phyloP scores from a whole-genome alignment of 1,140 invertebrate species.

The Musca domestica region DNA sequence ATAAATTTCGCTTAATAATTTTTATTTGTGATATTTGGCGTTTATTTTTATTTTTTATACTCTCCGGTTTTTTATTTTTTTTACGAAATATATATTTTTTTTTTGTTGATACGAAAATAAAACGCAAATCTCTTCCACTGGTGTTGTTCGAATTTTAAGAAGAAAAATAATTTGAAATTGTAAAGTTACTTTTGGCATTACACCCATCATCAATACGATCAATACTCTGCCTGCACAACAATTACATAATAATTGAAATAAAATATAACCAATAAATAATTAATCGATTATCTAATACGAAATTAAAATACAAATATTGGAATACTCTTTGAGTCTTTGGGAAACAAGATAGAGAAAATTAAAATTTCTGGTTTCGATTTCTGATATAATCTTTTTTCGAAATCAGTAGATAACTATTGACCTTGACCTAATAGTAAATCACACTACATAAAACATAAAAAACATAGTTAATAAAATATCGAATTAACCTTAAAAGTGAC shows the following conservation, averaged over 20 bases:
- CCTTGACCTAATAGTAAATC: conserved; percentile 12
- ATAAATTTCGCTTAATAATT: conserved; percentile 3
- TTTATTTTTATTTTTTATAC: not conserved
- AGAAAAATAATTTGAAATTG: too few relatives aligned
- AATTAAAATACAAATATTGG: not conserved
- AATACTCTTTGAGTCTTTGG: not conserved
- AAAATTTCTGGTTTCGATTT: too few relatives aligned
- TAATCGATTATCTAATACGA: not conserved
- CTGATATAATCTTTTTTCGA: too few relatives aligned
- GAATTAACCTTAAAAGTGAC: too few relatives aligned
- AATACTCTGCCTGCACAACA: too few relatives aligned
- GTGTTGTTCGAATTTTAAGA: conserved; percentile 6
- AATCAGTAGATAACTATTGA: not conserved
- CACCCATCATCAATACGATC: too few relatives aligned
- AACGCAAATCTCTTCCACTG: not conserved
- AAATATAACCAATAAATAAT: not conserved
- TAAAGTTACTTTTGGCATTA: too few relatives aligned
- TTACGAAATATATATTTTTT: too few relatives aligned
- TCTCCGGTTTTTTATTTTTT: not conserved
- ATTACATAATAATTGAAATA: conserved; percentile 15
- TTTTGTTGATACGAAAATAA: not conserved
- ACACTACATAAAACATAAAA: not conserved
- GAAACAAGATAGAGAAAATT: not conserved
- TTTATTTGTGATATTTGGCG: conserved; percentile 7
- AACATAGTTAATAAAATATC: too few relatives aligned